Evolutionary conservation across 2,113 vertebrate species (phyloP).

Genomic region (Promerops cafer): DNA sequence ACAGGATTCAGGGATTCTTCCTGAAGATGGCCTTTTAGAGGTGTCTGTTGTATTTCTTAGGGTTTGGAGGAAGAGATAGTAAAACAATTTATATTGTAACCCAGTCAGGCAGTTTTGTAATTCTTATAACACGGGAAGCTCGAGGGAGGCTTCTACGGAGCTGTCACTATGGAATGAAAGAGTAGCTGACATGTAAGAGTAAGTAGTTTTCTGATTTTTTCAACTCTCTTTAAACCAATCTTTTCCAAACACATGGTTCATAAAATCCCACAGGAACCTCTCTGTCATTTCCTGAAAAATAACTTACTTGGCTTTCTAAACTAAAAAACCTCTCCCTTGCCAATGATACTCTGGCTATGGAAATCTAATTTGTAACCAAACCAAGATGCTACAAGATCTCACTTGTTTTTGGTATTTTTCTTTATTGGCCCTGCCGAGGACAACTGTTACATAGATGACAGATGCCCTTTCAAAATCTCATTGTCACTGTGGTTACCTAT

Average conservation of each 20-base stretch:
- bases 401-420: background rate
- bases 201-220: conserved; percentile 52
- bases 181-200: conserved; percentile 17
- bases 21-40: background rate
- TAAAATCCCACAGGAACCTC: conserved; percentile 39
- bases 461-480: background rate
- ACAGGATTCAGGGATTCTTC: background rate
- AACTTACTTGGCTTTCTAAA: conserved; percentile 38
- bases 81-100: background rate
- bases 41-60: background rate
- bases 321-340: background rate
- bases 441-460: background rate
- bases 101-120: background rate
- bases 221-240: conserved; percentile 48
- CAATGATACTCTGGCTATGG: background rate
- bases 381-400: background rate
- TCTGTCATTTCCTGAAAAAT: conserved; percentile 59
- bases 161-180: conserved; percentile 47
- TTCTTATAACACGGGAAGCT: background rate
- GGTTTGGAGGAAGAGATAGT: background rate
- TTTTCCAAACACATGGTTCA: conserved; percentile 44
- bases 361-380: conserved; percentile 36
- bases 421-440: background rate
- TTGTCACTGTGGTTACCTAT: background rate
- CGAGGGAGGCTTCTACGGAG: background rate